phyloP scores from a whole-genome alignment of 2,797 vertebrate genomes.

The Sebastes goodei region DNA sequence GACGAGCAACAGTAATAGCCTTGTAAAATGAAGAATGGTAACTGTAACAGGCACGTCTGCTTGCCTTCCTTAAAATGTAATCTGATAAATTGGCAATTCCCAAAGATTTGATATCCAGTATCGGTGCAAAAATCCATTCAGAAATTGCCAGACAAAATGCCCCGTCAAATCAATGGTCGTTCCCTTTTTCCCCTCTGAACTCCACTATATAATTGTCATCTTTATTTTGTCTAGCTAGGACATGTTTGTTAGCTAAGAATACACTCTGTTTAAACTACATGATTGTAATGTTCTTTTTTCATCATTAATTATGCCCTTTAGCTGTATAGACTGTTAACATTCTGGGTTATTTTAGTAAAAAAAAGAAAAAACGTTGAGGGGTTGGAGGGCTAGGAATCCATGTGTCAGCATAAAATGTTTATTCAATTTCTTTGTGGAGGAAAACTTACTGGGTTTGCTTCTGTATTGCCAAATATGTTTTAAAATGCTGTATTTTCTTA shows the following conservation, averaged over 20 bases:
- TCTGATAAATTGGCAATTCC: constrained; percentile 64
- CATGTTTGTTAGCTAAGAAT: constrained; percentile 52
- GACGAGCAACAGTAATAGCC: constrained; percentile 73
- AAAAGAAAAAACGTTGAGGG: constrained; percentile 52
- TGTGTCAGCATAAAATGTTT: constrained; percentile 71
- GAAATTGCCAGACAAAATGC: constrained; percentile 50
- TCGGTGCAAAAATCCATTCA: constrained; percentile 39
- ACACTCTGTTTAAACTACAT: constrained; percentile 65
- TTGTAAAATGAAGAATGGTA: constrained; percentile 67
- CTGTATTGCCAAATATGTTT: constrained; percentile 86
- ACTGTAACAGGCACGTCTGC: constrained; percentile 60
- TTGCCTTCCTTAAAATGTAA: constrained; percentile 69
- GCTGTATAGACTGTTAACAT: constrained; percentile 82
- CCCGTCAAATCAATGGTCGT: constrained; percentile 49
- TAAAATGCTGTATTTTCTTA: constrained; percentile 86
- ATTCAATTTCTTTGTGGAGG: constrained; percentile 75
- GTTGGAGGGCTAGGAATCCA: constrained; percentile 70
- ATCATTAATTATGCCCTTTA: constrained; percentile 69
- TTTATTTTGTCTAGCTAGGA: constrained; percentile 66
- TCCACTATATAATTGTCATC: constrained; percentile 38
- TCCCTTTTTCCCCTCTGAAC: constrained; percentile 32
- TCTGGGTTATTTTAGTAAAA: constrained; percentile 73
- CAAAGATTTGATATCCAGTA: constrained; percentile 53
- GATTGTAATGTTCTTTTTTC: constrained; percentile 67
- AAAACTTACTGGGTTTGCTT: constrained; percentile 80